Base-by-base conservation (phyloP, 2,888 invertebrate genomes). In the Pristionchus exspectatus region DNA sequence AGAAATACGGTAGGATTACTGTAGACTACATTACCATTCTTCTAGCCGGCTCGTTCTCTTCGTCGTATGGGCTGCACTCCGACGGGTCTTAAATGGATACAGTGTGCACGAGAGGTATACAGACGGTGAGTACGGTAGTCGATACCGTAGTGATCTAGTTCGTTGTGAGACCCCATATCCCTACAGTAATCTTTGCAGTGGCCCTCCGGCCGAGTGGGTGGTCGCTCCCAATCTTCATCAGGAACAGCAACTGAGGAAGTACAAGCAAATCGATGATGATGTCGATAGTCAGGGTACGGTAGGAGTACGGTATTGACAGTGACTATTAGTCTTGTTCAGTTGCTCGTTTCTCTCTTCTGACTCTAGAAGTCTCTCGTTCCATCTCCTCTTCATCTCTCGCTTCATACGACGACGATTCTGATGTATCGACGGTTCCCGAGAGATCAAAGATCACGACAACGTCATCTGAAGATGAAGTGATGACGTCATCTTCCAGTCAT, bases 391-490 rank as follows among this genome's bases (percentile, higher is more conserved):
- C 74, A 12, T 74, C 74, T 16, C 30, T 33, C 38, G 30, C 18
- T 38, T 74, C 74, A 18, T 69, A 33, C 16, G 16, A 69, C 24
- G 50, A 27, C 50, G 81, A 81, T 27, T n/a, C n/a, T 16, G 81
- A 81, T 27, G 81, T 27, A 3, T 81, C 81, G 81, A 81, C 81
- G 44, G 81, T 54, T n/a, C 81, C 81, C 27, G 81, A 81, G 54
- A 81, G 81, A 81, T 81, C 50, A 27, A 12, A 50, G 50, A 50
- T 50, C 50, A 81, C 50, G 50, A 54, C 38, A 16, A 74, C 44
- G 81, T 54, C 81, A 27, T 24, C 24, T 81, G 81, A 54, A n/a
- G 50, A 72, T 33, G 33, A 72, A 33, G 16, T 12, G 10, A 27
- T 33, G 50, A 50, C 81, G 74, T 44, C 44, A 50, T 54, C 81